Conservation (phyloP, 92 coral and sea anemone genomes). For the Palythoa grandis region DNA sequence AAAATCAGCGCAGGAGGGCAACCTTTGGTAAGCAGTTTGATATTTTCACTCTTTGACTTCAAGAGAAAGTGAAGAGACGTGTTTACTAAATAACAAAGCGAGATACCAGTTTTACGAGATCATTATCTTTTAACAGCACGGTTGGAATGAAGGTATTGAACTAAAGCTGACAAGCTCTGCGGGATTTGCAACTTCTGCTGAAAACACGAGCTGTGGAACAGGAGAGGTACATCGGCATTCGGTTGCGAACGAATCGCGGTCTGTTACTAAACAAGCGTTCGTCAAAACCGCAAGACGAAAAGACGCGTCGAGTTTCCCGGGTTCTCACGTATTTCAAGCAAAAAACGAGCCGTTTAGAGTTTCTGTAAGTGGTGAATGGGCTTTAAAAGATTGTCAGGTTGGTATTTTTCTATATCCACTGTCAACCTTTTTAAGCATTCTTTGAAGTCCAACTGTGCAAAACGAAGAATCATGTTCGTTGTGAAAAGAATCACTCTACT, state of each 20-base stretch:
- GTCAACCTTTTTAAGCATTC: background rate
- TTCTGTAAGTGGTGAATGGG: constrained; percentile 94
- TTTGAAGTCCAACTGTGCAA: constrained; percentile 2
- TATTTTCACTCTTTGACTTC: background rate
- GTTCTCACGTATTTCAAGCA: constrained; percentile 66
- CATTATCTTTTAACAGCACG: constrained; percentile 62
- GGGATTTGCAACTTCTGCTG: constrained; percentile 76
- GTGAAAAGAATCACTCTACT: constrained; percentile 2
- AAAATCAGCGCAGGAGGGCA: constrained; percentile 84
- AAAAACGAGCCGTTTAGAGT: constrained; percentile 86
- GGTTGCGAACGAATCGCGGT: constrained; percentile 64
- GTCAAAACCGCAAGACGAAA: constrained; percentile 37
- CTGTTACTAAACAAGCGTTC: constrained; percentile 77
- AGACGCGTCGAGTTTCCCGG: constrained; percentile 58
- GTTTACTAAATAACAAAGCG: constrained; percentile 25
- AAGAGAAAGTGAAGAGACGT: background rate
- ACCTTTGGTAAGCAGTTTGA: constrained; percentile 69
- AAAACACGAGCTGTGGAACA: constrained; percentile 62
- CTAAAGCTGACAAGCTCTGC: constrained; percentile 74
- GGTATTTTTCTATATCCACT: constrained; percentile 10
- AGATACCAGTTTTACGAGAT: background rate
- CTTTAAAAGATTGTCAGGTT: constrained; percentile 86
- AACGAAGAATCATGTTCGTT: background rate
- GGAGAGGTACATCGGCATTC: constrained; percentile 64
- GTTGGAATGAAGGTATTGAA: constrained; percentile 83